These are phyloP conservation scores for Cheilosia urbana DNA, from an alignment of 2,888 invertebrate species.

Conservation along the genomic window DNA sequence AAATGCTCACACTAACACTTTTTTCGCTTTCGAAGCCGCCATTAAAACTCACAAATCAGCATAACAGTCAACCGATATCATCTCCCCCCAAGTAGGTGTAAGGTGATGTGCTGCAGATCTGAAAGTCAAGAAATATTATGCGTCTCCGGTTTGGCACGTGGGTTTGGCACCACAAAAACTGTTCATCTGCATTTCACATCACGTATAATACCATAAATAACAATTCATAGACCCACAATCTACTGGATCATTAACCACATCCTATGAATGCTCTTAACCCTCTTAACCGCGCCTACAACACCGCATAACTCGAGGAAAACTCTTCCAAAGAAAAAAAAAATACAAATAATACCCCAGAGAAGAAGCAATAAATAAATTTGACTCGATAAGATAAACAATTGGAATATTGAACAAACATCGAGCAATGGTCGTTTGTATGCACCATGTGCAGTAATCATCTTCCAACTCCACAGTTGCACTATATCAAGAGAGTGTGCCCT, in stretches of 20 bases:
- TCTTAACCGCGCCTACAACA: conserved; percentile 52
- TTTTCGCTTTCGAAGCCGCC: too few relatives aligned
- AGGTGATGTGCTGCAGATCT: too few relatives aligned
- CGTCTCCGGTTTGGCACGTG: conserved; percentile 12
- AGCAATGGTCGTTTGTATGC: conserved; percentile 19
- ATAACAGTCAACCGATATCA: too few relatives aligned
- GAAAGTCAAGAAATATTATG: too few relatives aligned
- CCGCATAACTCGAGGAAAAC: conserved; percentile 39
- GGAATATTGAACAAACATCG: conserved; percentile 55
- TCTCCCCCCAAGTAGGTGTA: too few relatives aligned
- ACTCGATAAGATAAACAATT: conserved; percentile 59
- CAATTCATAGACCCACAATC: conserved; percentile 32
- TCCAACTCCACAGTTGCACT: conserved; percentile 27
- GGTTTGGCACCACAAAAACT: conserved; percentile 1
- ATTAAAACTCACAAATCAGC: too few relatives aligned
- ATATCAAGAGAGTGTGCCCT: conserved; percentile 35
- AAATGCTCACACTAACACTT: too few relatives aligned
- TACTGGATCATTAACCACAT: conserved; percentile 37
- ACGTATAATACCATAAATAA: conserved; percentile 9
- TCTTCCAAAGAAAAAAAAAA: conserved; percentile 36
- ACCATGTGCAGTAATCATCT: conserved; percentile 14
- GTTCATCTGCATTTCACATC: conserved; percentile 31
- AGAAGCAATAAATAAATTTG: conserved; percentile 65
- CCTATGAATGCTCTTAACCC: conserved; percentile 60
- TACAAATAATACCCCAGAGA: background rate